Percentiles rank a stretch among this genome's conserved stretches.
Evolutionary conservation across 2,113 vertebrate species (phyloP).

Genomic region (Panurus biarmicus): DNA sequence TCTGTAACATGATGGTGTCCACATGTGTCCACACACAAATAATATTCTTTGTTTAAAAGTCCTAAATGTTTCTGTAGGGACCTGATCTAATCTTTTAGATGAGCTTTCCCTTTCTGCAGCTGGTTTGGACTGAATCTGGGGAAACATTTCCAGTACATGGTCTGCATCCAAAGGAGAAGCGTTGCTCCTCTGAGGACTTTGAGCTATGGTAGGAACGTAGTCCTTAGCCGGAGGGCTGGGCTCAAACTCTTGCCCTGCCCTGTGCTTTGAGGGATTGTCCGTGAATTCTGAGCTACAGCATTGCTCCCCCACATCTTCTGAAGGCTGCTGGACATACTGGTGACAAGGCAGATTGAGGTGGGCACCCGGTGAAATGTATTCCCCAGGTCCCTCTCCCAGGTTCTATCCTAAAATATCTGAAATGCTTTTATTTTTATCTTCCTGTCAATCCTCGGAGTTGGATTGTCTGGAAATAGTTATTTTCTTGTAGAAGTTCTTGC

Average conservation of each 20-base stretch:
- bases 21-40: not conserved
- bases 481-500: not conserved
- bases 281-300: rapidly evolving
- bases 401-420: not conserved
- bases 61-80: not conserved
- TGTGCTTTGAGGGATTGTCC: not conserved
- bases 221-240: not conserved
- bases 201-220: not conserved
- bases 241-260: not conserved
- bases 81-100: not conserved
- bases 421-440: not conserved
- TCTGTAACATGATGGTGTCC: not conserved
- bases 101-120: slow-evolving; percentile 23
- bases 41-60: not conserved
- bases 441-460: not conserved
- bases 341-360: not conserved
- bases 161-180: not conserved
- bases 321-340: not conserved
- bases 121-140: not conserved
- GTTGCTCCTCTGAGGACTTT: not conserved
- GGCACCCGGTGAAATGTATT: not conserved
- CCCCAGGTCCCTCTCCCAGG: not conserved
- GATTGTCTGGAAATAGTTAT: slow-evolving; percentile 20
- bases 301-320: not conserved
- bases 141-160: not conserved